Evolutionary conservation across 2,888 invertebrate genomes (phyloP).

Genomic region (Aspidiotus rigidus): DNA sequence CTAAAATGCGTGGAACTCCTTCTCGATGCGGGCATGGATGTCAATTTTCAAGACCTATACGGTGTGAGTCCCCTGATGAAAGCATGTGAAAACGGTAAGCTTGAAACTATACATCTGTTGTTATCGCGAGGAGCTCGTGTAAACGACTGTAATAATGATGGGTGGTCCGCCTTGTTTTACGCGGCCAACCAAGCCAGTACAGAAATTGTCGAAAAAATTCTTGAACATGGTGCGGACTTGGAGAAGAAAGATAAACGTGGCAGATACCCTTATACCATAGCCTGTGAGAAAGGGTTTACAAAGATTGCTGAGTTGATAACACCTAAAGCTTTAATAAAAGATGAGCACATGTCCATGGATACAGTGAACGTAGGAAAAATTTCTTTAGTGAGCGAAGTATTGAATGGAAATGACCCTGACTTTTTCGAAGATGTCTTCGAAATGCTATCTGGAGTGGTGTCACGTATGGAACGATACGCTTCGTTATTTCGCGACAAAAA

Average conservation of each 20-base stretch:
- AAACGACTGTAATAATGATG: slow-evolving; percentile 10
- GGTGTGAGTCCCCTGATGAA: slow-evolving; percentile 9
- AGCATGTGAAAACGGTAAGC: slow-evolving; percentile 2
- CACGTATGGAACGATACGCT: slow-evolving; percentile 1
- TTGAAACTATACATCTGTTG: background rate
- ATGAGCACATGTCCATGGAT: background rate
- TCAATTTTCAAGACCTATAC: slow-evolving; percentile 12
- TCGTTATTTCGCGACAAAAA: background rate
- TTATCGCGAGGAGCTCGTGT: slow-evolving; percentile 3
- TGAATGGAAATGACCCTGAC: background rate
- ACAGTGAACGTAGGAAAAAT: too few species aligned
- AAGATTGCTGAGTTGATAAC: slow-evolving; percentile 8
- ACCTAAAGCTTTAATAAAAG: background rate
- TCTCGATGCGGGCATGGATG: slow-evolving; percentile 7
- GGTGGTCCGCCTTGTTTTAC: slow-evolving; percentile 16
- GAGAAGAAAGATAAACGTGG: slow-evolving; percentile 13
- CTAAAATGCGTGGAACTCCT: slow-evolving; percentile 7
- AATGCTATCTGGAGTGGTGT: background rate
- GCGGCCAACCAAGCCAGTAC: slow-evolving; percentile 4
- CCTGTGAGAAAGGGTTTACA: slow-evolving; percentile 11
- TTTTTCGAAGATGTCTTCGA: slow-evolving; percentile 4
- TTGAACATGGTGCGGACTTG: slow-evolving; percentile 3
- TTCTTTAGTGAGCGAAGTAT: background rate
- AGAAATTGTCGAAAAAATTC: background rate
- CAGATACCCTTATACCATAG: slow-evolving; percentile 14